Evolutionary conservation across 2,888 invertebrate species (phyloP), one percentile per base, ranked within the genome.

Genomic region (Dolomedes plantarius): DNA sequence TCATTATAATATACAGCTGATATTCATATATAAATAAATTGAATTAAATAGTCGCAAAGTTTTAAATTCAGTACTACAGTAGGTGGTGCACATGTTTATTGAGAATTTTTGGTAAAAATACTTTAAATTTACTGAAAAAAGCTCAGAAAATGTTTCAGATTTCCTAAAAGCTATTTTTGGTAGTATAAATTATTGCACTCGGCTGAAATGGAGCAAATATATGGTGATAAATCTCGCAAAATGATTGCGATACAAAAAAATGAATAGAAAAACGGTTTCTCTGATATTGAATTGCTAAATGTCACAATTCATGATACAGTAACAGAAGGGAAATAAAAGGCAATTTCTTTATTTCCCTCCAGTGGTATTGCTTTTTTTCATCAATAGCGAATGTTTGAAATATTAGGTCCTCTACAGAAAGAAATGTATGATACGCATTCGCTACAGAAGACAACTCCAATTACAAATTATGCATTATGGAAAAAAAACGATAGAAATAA

Each of bases 231-330:
- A 56, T 56, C 56, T 56, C 23, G 19, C 23, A n/a, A 23, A 56
- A 56, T 56, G 56, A 56, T 23, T 56, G 23, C 3, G 11, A 56
- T 23, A 2, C 9, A 16, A 3, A 56, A 56, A 56, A 56, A 56
- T 56, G 56, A 56, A 56, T 56, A 16, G 23, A 19, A 23, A 56
- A 56, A 23, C 56, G 5, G 56, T 23, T 56, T 23, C 56, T 23
- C 19, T 56, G 56, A 23, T 56, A 56, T 56, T 56, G 19, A 56
- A 19, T 56, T 56, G 56, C 56, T 56, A 56, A 56, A 56, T 56
- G 56, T 56, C 56, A 23, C 56, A 56, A 56, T 56, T 56, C 56
- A n/a, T 56, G 56, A 56, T 56, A 23, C 23, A 56, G 56, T 23
- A 56, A 23, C 56, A 23, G 23, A 56, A 56, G 1, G 56, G 56